Conservation (phyloP, 2,113 vertebrate genomes). For the Anas platyrhynchos region DNA sequence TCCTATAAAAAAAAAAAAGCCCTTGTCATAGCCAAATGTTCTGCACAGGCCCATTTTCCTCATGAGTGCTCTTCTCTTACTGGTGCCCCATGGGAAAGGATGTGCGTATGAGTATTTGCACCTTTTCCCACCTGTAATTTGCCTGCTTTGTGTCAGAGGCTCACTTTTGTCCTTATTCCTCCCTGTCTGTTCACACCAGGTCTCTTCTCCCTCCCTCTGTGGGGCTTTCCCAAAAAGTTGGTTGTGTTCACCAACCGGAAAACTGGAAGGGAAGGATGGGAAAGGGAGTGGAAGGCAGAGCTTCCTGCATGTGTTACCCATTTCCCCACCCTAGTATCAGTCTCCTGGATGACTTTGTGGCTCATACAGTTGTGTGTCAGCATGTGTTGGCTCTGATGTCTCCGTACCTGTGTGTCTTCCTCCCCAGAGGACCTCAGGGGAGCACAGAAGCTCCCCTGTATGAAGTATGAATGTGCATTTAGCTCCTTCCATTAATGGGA, state of each 20-base stretch:
- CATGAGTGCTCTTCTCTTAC: rapidly evolving
- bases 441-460: background rate
- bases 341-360: background rate
- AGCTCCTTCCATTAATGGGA: background rate
- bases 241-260: background rate
- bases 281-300: background rate
- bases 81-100: background rate
- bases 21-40: background rate
- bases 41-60: background rate
- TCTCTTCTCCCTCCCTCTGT: background rate
- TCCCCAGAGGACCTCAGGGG: background rate
- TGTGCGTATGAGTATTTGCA: rapidly evolving
- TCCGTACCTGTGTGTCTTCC: background rate
- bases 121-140: background rate
- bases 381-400: background rate
- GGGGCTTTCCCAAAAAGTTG: background rate
- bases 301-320: background rate
- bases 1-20: background rate
- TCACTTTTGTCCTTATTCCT: too few relatives aligned
- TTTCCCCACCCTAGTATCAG: background rate
- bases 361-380: background rate
- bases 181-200: too few relatives aligned
- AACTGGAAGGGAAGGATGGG: background rate
- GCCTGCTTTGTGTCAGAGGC: too few relatives aligned
- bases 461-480: background rate